A percentile compares a stretch with the other conserved stretches of the same genome.
Conservation (phyloP, 2,113 vertebrate species). For the Stomatorhinus ivindoensis region DNA sequence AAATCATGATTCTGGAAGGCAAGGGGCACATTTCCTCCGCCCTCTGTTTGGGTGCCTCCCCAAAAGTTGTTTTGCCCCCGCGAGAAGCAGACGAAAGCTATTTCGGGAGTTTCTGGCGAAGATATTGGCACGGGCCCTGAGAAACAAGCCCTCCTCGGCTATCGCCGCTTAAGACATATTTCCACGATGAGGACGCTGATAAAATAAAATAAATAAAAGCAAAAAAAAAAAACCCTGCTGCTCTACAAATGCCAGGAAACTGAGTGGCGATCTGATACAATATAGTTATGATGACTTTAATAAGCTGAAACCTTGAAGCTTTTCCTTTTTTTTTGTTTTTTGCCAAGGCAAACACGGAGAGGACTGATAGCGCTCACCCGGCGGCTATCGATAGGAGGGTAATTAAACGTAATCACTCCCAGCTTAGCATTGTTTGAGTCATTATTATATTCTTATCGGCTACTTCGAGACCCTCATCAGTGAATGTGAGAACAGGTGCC, state of each 20-base stretch:
- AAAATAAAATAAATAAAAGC: slow-evolving; percentile 6
- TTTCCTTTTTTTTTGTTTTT: slow-evolving; percentile 17
- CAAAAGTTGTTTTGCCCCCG: neutral
- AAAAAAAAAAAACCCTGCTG: slow-evolving; percentile 33
- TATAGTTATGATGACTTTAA: slow-evolving; percentile 60
- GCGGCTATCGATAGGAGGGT: slow-evolving; percentile 33
- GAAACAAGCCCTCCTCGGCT: slow-evolving; percentile 43
- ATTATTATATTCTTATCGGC: slow-evolving; percentile 64
- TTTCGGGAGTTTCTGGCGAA: slow-evolving; percentile 48
- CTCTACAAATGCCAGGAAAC: slow-evolving; percentile 58
- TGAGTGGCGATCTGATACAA: slow-evolving; percentile 51
- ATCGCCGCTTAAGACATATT: slow-evolving; percentile 50
- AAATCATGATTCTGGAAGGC: slow-evolving; percentile 26
- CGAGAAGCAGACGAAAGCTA: slow-evolving; percentile 32
- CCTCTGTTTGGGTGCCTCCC: slow-evolving; percentile 6
- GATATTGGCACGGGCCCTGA: slow-evolving; percentile 50
- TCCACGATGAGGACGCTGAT: slow-evolving; percentile 56
- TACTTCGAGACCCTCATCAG: slow-evolving; percentile 48
- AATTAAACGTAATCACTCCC: slow-evolving; percentile 56
- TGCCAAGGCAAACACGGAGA: slow-evolving; percentile 65
- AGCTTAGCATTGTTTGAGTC: slow-evolving; percentile 62
- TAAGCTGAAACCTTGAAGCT: slow-evolving; percentile 52
- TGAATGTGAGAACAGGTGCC: slow-evolving; percentile 53
- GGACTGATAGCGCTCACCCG: slow-evolving; percentile 59
- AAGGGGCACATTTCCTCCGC: slow-evolving; percentile 10